Base-by-base conservation (phyloP, 1,140 invertebrate genomes). In the Thereuonema tuberculata region DNA sequence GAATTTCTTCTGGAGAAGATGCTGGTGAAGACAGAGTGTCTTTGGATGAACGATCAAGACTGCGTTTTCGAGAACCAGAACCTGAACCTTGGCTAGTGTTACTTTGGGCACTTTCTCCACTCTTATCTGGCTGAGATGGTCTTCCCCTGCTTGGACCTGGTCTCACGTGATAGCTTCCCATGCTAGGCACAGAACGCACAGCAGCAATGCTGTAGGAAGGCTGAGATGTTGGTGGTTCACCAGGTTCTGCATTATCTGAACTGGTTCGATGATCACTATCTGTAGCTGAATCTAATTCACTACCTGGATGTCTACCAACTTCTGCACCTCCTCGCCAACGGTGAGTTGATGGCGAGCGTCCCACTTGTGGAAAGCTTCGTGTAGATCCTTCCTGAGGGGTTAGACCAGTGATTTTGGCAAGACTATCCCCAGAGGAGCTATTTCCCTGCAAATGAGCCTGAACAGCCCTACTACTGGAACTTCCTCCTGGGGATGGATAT, bases 1-100 rank as follows among this genome's bases (percentile, higher is more conserved):
- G 59, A 29, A 60, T 43, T 23, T 60, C 59, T 28, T 60, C 59
- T 2, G 59, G 59, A 3, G 59, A 60, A 5, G 59, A 60, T 3
- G 43, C 26, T 3, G 50, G n/a, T 37, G 49, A 56, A 12, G 49
- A 53, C 3, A 56, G n/a, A n/a, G 29, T 28, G n/a, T 60, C 59
- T 28, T 29, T 46, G 5, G 59, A 55, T 5, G 43, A 27, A 2
- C 5, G 5, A 14, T 43, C 31, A 2, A 56, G n/a, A 29, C 43
- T 46, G 2, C 56, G 23, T 9, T 46, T 60, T n/a, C 59, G 21
- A n/a, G 56, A 56, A 17, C 59, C 43, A 5, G 59, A 60, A 20
- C 49, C 31, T 21, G 58, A 53, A 28, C 53, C 53, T 17, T 9
- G 9, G 27, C 53, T 55, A 25, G 53, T 14, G 14, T 14, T 26